These are phyloP conservation scores for Mastomys coucha DNA, from an alignment of 2,113 vertebrate species.

Conservation along the genomic window DNA sequence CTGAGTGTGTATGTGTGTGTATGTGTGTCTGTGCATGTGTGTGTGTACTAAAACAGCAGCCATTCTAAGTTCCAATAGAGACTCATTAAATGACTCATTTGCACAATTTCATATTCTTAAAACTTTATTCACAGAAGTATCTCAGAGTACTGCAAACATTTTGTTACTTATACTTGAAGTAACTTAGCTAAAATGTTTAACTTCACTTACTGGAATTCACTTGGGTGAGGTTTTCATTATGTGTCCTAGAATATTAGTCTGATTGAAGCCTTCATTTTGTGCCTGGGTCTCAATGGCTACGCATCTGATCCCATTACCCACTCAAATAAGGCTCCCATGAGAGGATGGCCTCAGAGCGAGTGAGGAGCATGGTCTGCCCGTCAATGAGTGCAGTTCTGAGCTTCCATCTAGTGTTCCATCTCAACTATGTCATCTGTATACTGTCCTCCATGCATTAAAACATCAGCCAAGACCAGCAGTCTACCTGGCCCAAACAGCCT, in stretches of 20 bases:
- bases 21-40: not conserved
- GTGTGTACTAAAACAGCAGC: not conserved
- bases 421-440: conserved; percentile 85
- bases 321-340: conserved; percentile 83
- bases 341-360: conserved; percentile 83
- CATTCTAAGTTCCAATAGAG: conserved; percentile 64
- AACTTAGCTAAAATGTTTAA: conserved; percentile 74
- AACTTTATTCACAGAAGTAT: conserved; percentile 66
- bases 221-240: conserved; percentile 73
- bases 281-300: conserved; percentile 76
- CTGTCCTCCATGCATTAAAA: conserved; percentile 86
- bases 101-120: conserved; percentile 73
- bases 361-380: conserved; percentile 76
- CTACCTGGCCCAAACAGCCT: conserved; percentile 85
- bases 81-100: conserved; percentile 71
- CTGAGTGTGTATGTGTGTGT: not conserved
- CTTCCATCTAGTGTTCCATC: conserved; percentile 77
- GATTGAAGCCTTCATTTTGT: conserved; percentile 75
- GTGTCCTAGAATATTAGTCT: conserved; percentile 77
- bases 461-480: conserved; percentile 86
- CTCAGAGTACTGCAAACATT: conserved; percentile 60
- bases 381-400: conserved; percentile 77
- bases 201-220: conserved; percentile 64
- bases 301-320: conserved; percentile 75
- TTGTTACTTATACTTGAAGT: conserved; percentile 69